phyloP scores from a whole-genome alignment of 2,797 vertebrate species.

The Graptemys geographica region DNA sequence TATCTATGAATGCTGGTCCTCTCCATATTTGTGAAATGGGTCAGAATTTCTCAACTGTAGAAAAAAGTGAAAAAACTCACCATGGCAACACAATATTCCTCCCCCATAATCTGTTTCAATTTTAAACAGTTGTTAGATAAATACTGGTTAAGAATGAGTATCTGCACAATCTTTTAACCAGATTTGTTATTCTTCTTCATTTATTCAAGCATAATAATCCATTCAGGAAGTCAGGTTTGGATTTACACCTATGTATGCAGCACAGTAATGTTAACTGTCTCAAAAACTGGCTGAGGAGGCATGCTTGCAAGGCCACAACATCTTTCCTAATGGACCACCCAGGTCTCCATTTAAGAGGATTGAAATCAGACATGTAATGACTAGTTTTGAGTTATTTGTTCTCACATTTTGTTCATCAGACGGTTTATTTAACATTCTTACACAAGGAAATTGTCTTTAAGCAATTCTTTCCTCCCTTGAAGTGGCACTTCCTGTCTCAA shows the following conservation, averaged over 20 bases:
- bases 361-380: conserved; percentile 9
- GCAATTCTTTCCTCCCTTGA: neutral
- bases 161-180: conserved; percentile 8
- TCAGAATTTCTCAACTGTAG: neutral
- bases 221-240: conserved; percentile 80
- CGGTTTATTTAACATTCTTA: conserved; percentile 18
- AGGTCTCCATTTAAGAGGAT: conserved; percentile 63
- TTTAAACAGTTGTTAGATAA: conserved; percentile 40
- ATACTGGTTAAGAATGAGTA: conserved; percentile 34
- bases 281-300: conserved; percentile 79
- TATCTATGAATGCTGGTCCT: neutral
- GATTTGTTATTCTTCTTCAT: conserved; percentile 58
- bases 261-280: conserved; percentile 78
- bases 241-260: conserved; percentile 72
- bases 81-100: conserved; percentile 23
- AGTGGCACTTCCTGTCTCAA: neutral
- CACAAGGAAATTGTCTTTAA: neutral
- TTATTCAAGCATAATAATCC: conserved; percentile 80
- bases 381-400: conserved; percentile 29
- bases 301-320: conserved; percentile 63
- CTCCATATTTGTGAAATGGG: neutral
- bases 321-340: conserved; percentile 81
- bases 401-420: neutral
- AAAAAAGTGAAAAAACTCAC: neutral
- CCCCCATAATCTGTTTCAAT: neutral